phyloP scores from a whole-genome alignment of 2,113 vertebrate species.

The Deroptyus accipitrinus region DNA sequence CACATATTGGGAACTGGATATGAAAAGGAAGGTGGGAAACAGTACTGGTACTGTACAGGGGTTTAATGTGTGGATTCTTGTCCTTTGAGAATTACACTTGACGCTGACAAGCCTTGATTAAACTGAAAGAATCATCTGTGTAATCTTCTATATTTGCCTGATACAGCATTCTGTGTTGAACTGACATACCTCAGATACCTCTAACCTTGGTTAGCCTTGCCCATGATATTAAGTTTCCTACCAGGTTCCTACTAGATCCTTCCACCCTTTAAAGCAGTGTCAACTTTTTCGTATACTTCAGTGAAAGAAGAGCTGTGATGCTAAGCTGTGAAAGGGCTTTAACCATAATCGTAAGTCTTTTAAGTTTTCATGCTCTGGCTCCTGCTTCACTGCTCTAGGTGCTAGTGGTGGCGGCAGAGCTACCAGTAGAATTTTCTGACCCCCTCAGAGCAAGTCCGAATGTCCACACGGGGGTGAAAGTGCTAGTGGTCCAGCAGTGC shows the following conservation, averaged over 20 bases:
- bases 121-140: background rate
- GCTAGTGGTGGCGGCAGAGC: background rate
- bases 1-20: background rate
- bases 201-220: background rate
- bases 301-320: background rate
- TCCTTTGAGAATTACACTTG: background rate
- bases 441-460: background rate
- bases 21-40: background rate
- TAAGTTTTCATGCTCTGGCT: background rate
- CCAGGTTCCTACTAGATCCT: background rate
- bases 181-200: background rate
- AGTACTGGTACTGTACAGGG: background rate
- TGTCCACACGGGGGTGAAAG: background rate
- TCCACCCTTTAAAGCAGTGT: background rate
- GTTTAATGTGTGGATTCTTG: background rate
- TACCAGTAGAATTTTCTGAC: background rate
- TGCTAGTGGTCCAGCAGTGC: background rate
- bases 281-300: background rate
- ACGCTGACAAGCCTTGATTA: background rate
- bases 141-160: background rate
- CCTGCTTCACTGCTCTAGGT: background rate
- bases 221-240: background rate
- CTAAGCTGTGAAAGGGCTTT: background rate
- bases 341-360: background rate
- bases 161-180: background rate